Evolutionary conservation across 2,797 vertebrate genomes (phyloP).

Genomic region (Peromyscus eremicus): DNA sequence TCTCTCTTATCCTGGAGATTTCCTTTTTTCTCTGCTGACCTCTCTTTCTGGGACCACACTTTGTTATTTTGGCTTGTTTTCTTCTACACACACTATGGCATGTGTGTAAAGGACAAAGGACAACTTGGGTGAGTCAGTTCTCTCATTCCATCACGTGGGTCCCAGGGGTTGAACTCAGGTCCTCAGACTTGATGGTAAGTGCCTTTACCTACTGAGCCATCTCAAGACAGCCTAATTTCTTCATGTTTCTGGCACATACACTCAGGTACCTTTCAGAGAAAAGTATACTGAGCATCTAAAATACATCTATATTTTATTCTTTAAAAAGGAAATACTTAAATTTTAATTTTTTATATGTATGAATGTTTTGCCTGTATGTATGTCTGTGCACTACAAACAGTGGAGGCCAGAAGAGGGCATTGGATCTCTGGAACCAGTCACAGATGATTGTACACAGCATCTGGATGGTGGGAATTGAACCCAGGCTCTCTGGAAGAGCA

Average conservation of each 20-base stretch:
- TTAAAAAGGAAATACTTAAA: not conserved
- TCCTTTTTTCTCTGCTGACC: not conserved
- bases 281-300: not conserved
- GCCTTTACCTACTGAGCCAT: not conserved
- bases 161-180: not conserved
- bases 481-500: not conserved
- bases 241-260: not conserved
- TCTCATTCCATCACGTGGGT: not conserved
- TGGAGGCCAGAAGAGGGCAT: not conserved
- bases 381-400: not conserved
- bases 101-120: not conserved
- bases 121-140: not conserved
- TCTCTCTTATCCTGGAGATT: not conserved
- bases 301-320: conserved; percentile 23
- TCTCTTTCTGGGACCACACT: not conserved
- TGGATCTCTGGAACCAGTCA: not conserved
- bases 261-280: not conserved
- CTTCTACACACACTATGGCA: not conserved
- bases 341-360: not conserved
- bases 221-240: not conserved
- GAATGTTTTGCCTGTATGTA: not conserved
- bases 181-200: no score
- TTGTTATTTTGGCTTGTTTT: not conserved
- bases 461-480: not conserved
- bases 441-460: not conserved